Conservation (phyloP, 2,113 vertebrate genomes). For the Pseudorectes ferrugineus region DNA sequence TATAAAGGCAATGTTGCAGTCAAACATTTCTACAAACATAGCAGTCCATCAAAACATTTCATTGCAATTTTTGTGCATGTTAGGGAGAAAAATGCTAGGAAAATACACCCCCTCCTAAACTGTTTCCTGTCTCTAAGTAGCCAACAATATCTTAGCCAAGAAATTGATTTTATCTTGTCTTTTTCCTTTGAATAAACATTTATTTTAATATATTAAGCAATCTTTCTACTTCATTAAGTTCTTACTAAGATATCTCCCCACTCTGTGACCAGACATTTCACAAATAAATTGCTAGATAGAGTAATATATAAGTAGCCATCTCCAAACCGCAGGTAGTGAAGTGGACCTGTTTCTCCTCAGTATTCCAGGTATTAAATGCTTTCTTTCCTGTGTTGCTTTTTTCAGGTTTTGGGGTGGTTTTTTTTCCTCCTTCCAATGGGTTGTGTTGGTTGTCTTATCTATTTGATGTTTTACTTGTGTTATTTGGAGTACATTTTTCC, state of each 20-base stretch:
- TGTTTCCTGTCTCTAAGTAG: neutral
- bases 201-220: neutral
- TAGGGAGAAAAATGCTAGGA: neutral
- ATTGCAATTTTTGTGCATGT: neutral
- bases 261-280: neutral
- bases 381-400: neutral
- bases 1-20: neutral
- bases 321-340: neutral
- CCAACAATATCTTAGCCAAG: neutral
- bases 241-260: neutral
- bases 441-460: neutral
- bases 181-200: constrained; percentile 11
- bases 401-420: neutral
- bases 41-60: neutral
- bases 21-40: neutral
- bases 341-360: neutral
- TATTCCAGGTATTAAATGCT: neutral
- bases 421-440: neutral
- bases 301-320: neutral
- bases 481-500: neutral
- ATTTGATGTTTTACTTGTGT: neutral
- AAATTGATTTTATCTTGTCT: neutral
- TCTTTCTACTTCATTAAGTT: neutral
- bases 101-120: neutral
- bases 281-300: neutral